Percentiles rank a stretch among this genome's conserved stretches.
Evolutionary conservation across 2,113 vertebrate species (phyloP).

Genomic region (Callorhinus ursinus): DNA sequence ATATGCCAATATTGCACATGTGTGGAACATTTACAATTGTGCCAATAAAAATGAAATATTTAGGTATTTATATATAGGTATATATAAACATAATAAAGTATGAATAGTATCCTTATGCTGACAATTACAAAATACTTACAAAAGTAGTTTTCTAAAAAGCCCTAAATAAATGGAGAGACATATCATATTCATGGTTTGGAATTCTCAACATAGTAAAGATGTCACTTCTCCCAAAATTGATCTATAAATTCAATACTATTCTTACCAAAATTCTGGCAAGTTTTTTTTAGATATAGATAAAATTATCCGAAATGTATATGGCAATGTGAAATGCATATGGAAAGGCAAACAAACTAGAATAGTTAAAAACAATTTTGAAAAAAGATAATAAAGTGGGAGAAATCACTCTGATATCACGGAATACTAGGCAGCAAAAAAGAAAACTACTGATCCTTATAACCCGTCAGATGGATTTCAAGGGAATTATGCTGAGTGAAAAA

Average conservation of each 20-base stretch:
- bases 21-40: background rate
- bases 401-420: background rate
- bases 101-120: background rate
- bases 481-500: background rate
- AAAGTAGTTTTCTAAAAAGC: background rate
- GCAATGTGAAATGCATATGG: background rate
- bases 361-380: background rate
- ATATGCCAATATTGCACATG: background rate
- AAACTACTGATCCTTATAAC: background rate
- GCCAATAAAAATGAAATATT: background rate
- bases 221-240: background rate
- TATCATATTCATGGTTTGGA: background rate
- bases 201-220: background rate
- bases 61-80: background rate
- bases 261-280: background rate
- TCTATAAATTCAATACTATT: background rate
- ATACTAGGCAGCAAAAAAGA: background rate
- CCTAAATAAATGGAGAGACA: background rate
- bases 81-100: background rate
- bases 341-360: background rate
- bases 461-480: background rate
- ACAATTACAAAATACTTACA: background rate
- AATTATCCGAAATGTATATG: background rate
- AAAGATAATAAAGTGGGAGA: background rate
- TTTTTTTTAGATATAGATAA: background rate